phyloP scores from a whole-genome alignment of 2,113 vertebrate genomes.

The Bungarus multicinctus region DNA sequence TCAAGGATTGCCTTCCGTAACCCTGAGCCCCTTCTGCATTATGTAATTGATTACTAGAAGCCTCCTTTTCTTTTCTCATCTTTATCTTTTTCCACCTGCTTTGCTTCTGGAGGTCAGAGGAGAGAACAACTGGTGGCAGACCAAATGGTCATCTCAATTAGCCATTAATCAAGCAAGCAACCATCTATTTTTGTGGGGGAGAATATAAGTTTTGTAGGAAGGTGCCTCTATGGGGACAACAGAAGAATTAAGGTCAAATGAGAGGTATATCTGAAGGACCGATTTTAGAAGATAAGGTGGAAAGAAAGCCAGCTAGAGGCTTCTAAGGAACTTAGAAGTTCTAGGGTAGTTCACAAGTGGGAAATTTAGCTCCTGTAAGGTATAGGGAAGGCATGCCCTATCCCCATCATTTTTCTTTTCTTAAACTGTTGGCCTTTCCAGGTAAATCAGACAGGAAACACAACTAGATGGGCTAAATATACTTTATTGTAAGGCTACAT shows the following conservation, averaged over 20 bases:
- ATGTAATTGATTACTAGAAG: neutral
- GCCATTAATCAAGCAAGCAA: neutral
- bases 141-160: constrained; percentile 10
- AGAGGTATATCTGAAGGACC: neutral
- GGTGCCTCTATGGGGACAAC: neutral
- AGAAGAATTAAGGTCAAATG: neutral
- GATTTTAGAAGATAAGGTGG: neutral
- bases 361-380: neutral
- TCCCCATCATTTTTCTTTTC: neutral
- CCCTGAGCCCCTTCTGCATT: neutral
- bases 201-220: neutral
- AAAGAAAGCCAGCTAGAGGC: neutral
- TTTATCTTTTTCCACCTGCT: neutral
- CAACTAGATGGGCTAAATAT: neutral
- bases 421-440: neutral
- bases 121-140: constrained; percentile 1
- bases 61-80: neutral
- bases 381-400: neutral
- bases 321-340: neutral
- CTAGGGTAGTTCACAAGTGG: neutral
- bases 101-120: neutral
- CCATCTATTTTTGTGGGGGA: neutral
- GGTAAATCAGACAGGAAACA: neutral
- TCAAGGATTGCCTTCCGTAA: neutral
- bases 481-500: neutral